Percentiles rank a stretch among this genome's conserved stretches.
These are phyloP conservation scores for Diachasmimorpha longicaudata DNA, from an alignment of 1,140 invertebrate genomes.

Conservation along the genomic window DNA sequence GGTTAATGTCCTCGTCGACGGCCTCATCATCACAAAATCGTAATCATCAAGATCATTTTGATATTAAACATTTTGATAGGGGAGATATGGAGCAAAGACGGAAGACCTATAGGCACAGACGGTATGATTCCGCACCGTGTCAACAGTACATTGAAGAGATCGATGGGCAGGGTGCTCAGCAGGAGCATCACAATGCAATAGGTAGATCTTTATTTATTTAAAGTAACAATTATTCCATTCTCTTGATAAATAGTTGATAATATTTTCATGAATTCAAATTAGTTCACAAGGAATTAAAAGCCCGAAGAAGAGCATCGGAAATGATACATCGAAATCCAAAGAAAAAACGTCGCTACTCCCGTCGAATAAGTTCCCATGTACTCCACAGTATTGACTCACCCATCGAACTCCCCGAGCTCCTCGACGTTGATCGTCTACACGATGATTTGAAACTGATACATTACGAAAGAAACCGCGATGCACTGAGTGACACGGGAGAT, in stretches of 20 bases:
- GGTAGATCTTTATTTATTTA: conserved; percentile 8
- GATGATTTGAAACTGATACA: conserved; percentile 51
- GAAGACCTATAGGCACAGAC: conserved; percentile 41
- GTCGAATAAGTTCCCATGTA: conserved; percentile 42
- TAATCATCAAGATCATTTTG: conserved; percentile 30
- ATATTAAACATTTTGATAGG: conserved; percentile 14
- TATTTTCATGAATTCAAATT: background rate
- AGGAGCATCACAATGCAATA: conserved; percentile 42
- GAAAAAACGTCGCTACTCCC: conserved; percentile 50
- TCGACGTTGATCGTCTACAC: conserved; percentile 52
- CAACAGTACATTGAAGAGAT: conserved; percentile 43
- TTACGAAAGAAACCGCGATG: conserved; percentile 49
- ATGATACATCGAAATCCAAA: conserved; percentile 45
- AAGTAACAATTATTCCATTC: too few relatives aligned
- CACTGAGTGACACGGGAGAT: conserved; percentile 47
- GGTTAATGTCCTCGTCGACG: conserved; percentile 57
- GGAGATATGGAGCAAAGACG: conserved; percentile 35
- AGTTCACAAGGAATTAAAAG: conserved; percentile 38
- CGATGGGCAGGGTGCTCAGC: conserved; percentile 36
- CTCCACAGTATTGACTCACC: conserved; percentile 46
- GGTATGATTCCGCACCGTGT: conserved; percentile 55
- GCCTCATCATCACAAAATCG: conserved; percentile 53
- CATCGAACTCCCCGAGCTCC: conserved; percentile 42
- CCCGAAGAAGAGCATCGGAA: conserved; percentile 48
- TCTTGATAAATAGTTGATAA: too few relatives aligned